Conservation (phyloP, 2,888 invertebrate genomes). For the Acleris literana region DNA sequence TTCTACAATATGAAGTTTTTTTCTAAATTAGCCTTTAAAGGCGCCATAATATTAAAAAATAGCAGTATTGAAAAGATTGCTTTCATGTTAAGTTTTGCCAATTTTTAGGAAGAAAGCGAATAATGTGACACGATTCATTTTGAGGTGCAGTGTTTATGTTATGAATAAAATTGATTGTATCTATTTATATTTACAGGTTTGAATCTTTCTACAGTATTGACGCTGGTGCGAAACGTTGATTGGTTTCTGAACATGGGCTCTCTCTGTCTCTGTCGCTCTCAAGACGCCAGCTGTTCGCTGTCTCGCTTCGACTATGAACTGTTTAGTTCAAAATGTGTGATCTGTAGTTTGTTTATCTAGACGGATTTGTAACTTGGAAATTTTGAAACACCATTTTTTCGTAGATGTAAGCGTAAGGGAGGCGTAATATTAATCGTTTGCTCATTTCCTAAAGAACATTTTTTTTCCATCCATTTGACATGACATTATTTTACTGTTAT, state of each 20-base stretch:
- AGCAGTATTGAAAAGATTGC: no score
- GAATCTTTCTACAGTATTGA: slow-evolving; percentile 58
- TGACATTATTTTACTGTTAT: slow-evolving; percentile 54
- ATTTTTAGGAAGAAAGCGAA: background rate
- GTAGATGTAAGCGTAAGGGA: slow-evolving; percentile 37
- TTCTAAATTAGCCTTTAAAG: no score
- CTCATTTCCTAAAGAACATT: slow-evolving; percentile 55
- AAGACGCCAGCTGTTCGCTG: slow-evolving; percentile 62
- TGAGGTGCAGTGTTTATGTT: background rate
- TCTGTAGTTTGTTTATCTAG: slow-evolving; percentile 50
- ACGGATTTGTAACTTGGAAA: slow-evolving; percentile 26
- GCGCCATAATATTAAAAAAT: no score
- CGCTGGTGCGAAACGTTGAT: slow-evolving; percentile 55
- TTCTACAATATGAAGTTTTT: no score
- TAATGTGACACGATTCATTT: background rate
- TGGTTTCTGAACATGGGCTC: slow-evolving; percentile 52
- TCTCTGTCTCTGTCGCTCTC: slow-evolving; percentile 75
- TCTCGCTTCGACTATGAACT: slow-evolving; percentile 62
- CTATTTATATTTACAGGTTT: slow-evolving; percentile 55
- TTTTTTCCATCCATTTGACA: slow-evolving; percentile 77
- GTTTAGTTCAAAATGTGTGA: slow-evolving; percentile 53
- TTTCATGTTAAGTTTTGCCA: no score
- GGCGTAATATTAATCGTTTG: slow-evolving; percentile 46
- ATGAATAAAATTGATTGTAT: no score
- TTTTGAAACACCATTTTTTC: slow-evolving; percentile 38